A percentile compares a stretch with the other conserved stretches of the same genome.
Evolutionary conservation across 2,113 vertebrate genomes (phyloP).

Genomic region (Mionectes macconnelli): DNA sequence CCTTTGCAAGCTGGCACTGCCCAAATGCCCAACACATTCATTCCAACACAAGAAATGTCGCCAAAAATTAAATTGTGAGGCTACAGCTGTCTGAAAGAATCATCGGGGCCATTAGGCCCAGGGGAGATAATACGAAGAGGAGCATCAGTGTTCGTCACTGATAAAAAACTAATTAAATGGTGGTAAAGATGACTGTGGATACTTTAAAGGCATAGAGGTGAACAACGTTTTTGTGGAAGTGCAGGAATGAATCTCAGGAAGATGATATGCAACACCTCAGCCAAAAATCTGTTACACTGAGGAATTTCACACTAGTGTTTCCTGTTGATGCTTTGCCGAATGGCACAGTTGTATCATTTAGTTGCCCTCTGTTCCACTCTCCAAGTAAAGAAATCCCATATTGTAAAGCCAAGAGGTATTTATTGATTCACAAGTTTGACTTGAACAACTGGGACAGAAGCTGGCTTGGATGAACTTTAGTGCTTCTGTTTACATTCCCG

Average conservation of each 20-base stretch:
- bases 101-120: conserved; percentile 67
- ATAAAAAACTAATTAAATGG: conserved; percentile 72
- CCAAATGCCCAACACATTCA: conserved; percentile 72
- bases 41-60: conserved; percentile 65
- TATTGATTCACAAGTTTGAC: conserved; percentile 44
- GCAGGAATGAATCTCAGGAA: conserved; percentile 39
- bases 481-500: conserved; percentile 21
- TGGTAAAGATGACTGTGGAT: conserved; percentile 42
- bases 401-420: conserved; percentile 32
- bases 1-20: conserved; percentile 78
- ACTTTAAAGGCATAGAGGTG: conserved; percentile 55
- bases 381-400: conserved; percentile 52
- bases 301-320: conserved; percentile 72
- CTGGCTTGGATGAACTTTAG: conserved; percentile 9
- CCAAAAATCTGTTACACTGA: conserved; percentile 69
- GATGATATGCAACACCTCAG: conserved; percentile 46
- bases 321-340: conserved; percentile 70
- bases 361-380: conserved; percentile 66
- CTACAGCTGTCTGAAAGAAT: conserved; percentile 73
- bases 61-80: conserved; percentile 75
- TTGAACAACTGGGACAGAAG: not conserved
- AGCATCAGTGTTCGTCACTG: conserved; percentile 47
- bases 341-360: conserved; percentile 67
- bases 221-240: conserved; percentile 47
- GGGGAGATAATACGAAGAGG: conserved; percentile 62